These are phyloP conservation scores for Hydroisotoma schaefferi DNA, from an alignment of 2,888 invertebrate genomes.

Conservation along the genomic window DNA sequence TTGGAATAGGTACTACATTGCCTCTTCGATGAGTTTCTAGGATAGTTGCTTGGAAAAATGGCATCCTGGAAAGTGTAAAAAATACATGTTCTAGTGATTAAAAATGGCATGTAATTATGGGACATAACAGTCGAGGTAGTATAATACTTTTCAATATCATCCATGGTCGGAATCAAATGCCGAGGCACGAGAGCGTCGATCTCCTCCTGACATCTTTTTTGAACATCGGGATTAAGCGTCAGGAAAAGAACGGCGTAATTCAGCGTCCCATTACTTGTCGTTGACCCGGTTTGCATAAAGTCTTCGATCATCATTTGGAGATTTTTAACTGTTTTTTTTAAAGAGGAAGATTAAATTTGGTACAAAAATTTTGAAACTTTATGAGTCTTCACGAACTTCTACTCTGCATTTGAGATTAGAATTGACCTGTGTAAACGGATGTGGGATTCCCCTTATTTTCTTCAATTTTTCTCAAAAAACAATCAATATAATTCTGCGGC, in stretches of 20 bases:
- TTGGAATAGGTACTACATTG: constrained; percentile 29
- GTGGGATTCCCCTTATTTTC: constrained; percentile 11
- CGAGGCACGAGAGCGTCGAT: constrained; percentile 21
- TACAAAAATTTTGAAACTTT: no score
- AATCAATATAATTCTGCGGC: constrained; percentile 34
- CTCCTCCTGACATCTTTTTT: constrained; percentile 25
- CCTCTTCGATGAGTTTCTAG: constrained; percentile 24
- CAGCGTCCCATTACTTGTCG: constrained; percentile 24
- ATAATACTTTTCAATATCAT: constrained; percentile 25
- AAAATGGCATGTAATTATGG: background rate
- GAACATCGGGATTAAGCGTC: constrained; percentile 25
- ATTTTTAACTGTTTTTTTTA: constrained; percentile 25
- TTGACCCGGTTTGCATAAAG: constrained; percentile 17
- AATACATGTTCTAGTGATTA: background rate
- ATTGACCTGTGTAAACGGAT: constrained; percentile 20
- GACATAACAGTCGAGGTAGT: no score
- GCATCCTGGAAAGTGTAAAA: constrained; percentile 19
- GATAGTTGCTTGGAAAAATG: constrained; percentile 26
- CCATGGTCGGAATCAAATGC: constrained; percentile 20
- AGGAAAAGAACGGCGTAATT: constrained; percentile 26
- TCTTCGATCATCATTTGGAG: constrained; percentile 30
- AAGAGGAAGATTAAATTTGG: no score
- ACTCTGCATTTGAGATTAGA: no score
- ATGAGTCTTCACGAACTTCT: no score
- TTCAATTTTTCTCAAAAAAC: constrained; percentile 33